Evolutionary conservation across 2,113 vertebrate genomes (phyloP).

Genomic region (Ptyas mucosa): DNA sequence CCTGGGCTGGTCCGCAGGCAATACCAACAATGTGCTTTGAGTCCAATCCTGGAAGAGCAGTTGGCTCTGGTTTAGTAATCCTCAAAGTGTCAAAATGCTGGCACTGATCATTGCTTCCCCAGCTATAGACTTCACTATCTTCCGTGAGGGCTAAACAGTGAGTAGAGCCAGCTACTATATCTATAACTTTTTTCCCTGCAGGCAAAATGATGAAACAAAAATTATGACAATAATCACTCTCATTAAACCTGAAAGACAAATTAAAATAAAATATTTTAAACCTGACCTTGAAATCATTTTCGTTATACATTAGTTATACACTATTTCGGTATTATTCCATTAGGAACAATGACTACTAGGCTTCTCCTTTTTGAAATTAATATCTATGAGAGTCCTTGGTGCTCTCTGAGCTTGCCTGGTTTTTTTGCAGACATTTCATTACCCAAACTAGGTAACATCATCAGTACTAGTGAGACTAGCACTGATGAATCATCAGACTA

Average conservation of each 20-base stretch:
- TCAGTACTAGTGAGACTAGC: neutral
- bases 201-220: neutral
- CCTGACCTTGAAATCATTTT: neutral
- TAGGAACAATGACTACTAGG: neutral
- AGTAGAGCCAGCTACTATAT: constrained; percentile 92
- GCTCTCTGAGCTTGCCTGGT: neutral
- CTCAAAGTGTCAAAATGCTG: constrained; percentile 97
- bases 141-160: constrained; percentile 94
- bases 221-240: neutral
- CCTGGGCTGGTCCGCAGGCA: constrained; percentile 94
- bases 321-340: neutral
- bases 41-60: constrained; percentile 88
- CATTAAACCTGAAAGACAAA: neutral
- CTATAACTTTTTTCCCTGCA: constrained; percentile 93
- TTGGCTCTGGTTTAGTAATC: constrained; percentile 90
- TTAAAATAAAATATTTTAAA: neutral
- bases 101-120: constrained; percentile 97
- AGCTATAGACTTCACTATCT: constrained; percentile 94
- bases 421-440: neutral
- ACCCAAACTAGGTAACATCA: neutral
- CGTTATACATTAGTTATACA: neutral
- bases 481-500: too few relatives aligned
- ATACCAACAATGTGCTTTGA: constrained; percentile 94
- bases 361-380: neutral
- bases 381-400: neutral